Evolutionary conservation across 1,140 invertebrate genomes (phyloP).

Genomic region (Chlorops oryzae): DNA sequence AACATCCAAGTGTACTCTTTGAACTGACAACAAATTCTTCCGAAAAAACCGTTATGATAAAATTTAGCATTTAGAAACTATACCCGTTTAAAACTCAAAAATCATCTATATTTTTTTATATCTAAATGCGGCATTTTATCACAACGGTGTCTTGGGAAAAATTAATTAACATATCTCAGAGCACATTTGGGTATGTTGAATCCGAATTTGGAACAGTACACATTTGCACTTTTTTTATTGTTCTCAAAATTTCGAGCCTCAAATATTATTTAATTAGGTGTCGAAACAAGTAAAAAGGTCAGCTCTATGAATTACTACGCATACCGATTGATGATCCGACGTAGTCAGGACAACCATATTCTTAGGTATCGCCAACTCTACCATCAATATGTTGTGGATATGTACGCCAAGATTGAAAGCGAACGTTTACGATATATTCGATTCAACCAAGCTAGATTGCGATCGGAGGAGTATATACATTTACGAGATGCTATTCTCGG

Average conservation of each 20-base stretch:
- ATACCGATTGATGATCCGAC: constrained; percentile 46
- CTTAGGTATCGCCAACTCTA: constrained; percentile 34
- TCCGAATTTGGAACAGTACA: too few species aligned
- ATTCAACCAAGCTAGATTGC: constrained; percentile 9
- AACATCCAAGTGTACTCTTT: too few species aligned
- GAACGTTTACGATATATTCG: constrained; percentile 5
- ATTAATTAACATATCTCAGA: too few species aligned
- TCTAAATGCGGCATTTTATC: too few species aligned
- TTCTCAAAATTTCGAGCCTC: neutral
- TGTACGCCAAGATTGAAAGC: constrained; percentile 9
- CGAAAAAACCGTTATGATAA: too few species aligned
- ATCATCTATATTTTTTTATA: too few species aligned
- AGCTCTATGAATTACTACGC: constrained; percentile 46
- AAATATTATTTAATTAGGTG: neutral
- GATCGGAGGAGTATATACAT: constrained; percentile 13
- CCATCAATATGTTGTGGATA: constrained; percentile 16
- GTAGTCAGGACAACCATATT: constrained; percentile 37
- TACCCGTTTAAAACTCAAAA: too few species aligned
- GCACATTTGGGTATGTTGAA: too few species aligned
- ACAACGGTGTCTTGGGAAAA: too few species aligned
- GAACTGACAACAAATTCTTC: too few species aligned
- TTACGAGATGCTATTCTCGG: constrained; percentile 12
- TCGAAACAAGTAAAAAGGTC: constrained; percentile 35
- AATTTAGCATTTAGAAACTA: too few species aligned
- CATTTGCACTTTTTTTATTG: neutral